phyloP scores from a whole-genome alignment of 2,113 vertebrate genomes.

The Prunella fulvescens region DNA sequence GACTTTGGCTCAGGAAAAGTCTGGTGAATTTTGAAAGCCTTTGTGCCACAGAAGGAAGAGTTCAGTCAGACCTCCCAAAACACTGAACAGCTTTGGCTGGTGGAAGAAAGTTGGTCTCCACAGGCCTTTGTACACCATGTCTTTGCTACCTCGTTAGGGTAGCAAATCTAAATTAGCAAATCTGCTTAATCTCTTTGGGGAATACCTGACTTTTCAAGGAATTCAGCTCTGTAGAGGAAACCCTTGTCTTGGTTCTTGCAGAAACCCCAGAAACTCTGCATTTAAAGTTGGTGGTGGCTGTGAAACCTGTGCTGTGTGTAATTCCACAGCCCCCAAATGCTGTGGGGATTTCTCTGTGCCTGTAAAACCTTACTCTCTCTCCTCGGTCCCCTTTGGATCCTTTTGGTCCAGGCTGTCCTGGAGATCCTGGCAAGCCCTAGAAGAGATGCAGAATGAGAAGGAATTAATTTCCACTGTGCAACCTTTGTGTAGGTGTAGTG shows the following conservation, averaged over 20 bases:
- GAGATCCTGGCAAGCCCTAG: slow-evolving; percentile 73
- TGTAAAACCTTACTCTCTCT: slow-evolving; percentile 71
- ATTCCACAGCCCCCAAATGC: background rate
- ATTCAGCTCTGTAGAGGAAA: background rate
- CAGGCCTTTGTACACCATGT: background rate
- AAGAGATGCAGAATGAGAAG: background rate
- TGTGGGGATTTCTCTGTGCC: background rate
- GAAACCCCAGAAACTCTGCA: background rate
- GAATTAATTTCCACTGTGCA: background rate
- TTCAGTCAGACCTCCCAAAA: background rate
- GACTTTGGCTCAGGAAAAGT: background rate
- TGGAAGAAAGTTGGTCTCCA: background rate
- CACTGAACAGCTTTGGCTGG: background rate
- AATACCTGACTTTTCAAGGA: background rate
- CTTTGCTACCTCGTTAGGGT: background rate
- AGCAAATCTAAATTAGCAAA: background rate
- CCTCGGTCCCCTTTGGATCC: slow-evolving; percentile 81
- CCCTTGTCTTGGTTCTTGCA: background rate
- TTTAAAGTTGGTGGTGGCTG: background rate
- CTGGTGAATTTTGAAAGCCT: background rate
- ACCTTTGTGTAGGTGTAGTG: background rate
- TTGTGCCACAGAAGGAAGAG: background rate
- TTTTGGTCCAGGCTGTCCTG: slow-evolving; percentile 68
- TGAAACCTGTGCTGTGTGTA: background rate
- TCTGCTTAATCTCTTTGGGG: background rate